These are phyloP conservation scores for Lophius americanus DNA, from an alignment of 2,797 vertebrate genomes.

Conservation along the genomic window DNA sequence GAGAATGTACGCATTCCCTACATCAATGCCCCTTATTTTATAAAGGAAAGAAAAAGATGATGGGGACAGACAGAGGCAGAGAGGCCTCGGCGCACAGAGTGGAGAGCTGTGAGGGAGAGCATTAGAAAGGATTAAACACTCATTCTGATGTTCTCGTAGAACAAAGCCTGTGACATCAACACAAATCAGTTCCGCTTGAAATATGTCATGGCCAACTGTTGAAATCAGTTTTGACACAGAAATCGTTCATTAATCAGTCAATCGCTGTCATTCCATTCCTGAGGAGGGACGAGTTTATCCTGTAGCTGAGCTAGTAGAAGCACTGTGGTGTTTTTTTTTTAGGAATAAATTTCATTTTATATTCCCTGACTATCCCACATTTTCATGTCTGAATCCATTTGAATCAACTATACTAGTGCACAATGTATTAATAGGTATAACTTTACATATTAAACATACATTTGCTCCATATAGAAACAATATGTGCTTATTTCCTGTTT, in stretches of 20 bases:
- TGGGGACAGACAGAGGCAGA: slow-evolving; percentile 55
- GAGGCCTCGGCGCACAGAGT: slow-evolving; percentile 51
- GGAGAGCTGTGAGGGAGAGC: slow-evolving; percentile 48
- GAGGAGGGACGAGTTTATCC: slow-evolving; percentile 30
- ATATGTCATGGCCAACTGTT: slow-evolving; percentile 65
- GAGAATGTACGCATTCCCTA: slow-evolving; percentile 49
- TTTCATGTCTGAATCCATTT: slow-evolving; percentile 8
- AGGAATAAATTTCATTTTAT: slow-evolving; percentile 4
- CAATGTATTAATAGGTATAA: background rate
- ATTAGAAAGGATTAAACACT: slow-evolving; percentile 70
- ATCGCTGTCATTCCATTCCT: slow-evolving; percentile 56
- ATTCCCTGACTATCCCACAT: slow-evolving; percentile 1
- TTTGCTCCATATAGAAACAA: background rate
- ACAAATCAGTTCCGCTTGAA: slow-evolving; percentile 61
- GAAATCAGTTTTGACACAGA: slow-evolving; percentile 56
- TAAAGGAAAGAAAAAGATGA: slow-evolving; percentile 54
- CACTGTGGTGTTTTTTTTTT: slow-evolving; percentile 18
- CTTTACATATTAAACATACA: no score
- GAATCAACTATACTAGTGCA: background rate
- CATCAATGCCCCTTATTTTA: slow-evolving; percentile 45
- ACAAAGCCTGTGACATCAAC: slow-evolving; percentile 66
- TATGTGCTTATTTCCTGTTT: background rate
- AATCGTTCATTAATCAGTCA: slow-evolving; percentile 52
- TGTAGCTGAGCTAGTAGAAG: slow-evolving; percentile 45
- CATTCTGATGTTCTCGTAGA: slow-evolving; percentile 60